A percentile compares a stretch with the other conserved stretches of the same genome.
These are phyloP conservation scores for Conchocele bisecta DNA, from an alignment of 2,888 invertebrate genomes.

Conservation along the genomic window DNA sequence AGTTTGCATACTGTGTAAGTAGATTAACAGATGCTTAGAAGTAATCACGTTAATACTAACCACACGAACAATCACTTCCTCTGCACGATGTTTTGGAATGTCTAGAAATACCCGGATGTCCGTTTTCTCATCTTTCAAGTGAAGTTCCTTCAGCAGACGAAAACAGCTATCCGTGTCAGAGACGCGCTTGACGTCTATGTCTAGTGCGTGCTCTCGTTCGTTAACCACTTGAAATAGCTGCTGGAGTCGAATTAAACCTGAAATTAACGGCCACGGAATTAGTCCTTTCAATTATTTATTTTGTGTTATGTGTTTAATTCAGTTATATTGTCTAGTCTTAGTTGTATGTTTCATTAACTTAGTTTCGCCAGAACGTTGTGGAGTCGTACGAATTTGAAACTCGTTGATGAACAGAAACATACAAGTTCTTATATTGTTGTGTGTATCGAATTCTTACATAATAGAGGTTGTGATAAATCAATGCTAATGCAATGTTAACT, in stretches of 20 bases:
- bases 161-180: constrained; percentile 57
- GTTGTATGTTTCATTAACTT: too few relatives aligned
- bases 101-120: constrained; percentile 59
- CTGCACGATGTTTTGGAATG: constrained; percentile 53
- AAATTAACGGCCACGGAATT: not conserved
- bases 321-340: too few relatives aligned
- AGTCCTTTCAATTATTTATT: not conserved
- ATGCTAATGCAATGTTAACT: too few relatives aligned
- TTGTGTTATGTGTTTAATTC: too few relatives aligned
- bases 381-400: too few relatives aligned
- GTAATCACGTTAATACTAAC: constrained; percentile 51
- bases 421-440: too few relatives aligned
- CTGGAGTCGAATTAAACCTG: constrained; percentile 73
- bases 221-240: constrained; percentile 72
- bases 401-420: too few relatives aligned
- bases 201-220: constrained; percentile 58
- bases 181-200: constrained; percentile 71
- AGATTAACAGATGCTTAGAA: too few relatives aligned
- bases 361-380: too few relatives aligned
- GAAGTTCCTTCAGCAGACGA: constrained; percentile 59
- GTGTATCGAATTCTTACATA: too few relatives aligned
- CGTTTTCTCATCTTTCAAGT: constrained; percentile 48
- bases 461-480: too few relatives aligned
- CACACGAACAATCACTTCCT: constrained; percentile 51
- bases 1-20: too few relatives aligned